These are phyloP conservation scores for Steinernema carpocapsae DNA, from an alignment of 2,888 invertebrate genomes.

Conservation along the genomic window DNA sequence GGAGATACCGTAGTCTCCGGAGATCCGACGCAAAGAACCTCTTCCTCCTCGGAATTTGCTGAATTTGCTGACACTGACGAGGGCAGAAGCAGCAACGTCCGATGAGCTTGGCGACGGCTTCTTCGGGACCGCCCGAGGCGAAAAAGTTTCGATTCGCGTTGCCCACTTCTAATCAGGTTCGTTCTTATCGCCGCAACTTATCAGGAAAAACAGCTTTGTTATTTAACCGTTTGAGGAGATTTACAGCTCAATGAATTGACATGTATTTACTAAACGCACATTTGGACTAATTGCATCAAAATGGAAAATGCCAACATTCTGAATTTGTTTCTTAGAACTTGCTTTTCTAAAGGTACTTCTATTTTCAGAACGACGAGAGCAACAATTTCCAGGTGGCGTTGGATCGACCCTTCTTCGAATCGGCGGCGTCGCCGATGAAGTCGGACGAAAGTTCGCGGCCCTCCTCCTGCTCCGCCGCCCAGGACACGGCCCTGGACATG, in stretches of 20 bases:
- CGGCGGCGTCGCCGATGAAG: slow-evolving; percentile 33
- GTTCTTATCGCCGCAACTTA: slow-evolving; percentile 19
- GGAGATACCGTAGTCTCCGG: neutral
- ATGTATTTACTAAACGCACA: too few relatives aligned
- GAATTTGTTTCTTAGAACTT: too few relatives aligned
- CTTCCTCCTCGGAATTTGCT: neutral
- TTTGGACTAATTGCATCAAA: too few relatives aligned
- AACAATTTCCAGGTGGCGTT: slow-evolving; percentile 19
- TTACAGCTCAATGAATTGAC: too few relatives aligned
- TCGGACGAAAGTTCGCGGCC: slow-evolving; percentile 24
- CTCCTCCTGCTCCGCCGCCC: slow-evolving; percentile 10
- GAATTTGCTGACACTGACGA: neutral
- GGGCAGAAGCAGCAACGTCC: neutral
- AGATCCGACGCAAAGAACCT: neutral
- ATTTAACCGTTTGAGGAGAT: too few relatives aligned
- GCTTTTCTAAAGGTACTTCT: too few relatives aligned
- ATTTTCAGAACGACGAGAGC: slow-evolving; percentile 22
- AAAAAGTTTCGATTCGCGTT: slow-evolving; percentile 49
- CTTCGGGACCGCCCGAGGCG: slow-evolving; percentile 46
- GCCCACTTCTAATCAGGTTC: slow-evolving; percentile 44
- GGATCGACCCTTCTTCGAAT: slow-evolving; percentile 19
- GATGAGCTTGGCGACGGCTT: slow-evolving; percentile 45
- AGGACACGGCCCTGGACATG: slow-evolving; percentile 27
- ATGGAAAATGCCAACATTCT: too few relatives aligned
- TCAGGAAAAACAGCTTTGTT: neutral